Base-by-base conservation (phyloP, 2,888 invertebrate genomes). In the Margaritifera margaritifera region DNA sequence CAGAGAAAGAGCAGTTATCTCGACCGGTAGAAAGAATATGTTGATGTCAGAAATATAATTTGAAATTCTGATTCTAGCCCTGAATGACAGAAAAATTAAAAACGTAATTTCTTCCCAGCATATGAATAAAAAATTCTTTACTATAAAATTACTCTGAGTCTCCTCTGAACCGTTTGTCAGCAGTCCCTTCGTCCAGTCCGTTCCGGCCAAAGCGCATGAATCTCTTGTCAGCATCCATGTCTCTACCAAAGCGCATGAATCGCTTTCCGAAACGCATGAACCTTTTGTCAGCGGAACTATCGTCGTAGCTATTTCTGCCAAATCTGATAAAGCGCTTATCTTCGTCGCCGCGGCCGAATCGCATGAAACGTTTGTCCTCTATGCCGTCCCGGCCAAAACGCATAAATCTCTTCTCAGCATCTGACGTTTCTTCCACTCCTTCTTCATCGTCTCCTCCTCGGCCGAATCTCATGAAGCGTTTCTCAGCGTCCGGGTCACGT, bases 261-360 rank as follows among this genome's bases (percentile, higher is more conserved):
- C 79, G 69, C 61, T 77, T 79, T 11, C 80, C 84, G 54, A 83
- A 81, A 59, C 84, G 69, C 81, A 82, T 82, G 57, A 84, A 80
- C 61, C 83, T 68, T 73, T 82, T 78, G 18, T 73, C 75, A n/a
- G 59, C 70, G 25, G 71, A 68, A 20, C 67, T 69, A 11, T 71
- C 66, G 24, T 70, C 74, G 15, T 42, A 42, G 3, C 61, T 62
- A 25, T 74, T 66, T 63, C 81, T 78, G 2, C 84, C 86, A 71
- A 84, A 84, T 62, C 85, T 69, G 84, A 86, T 84, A 65, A 84
- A 86, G 4, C 84, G 62, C 68, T 86, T 86, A 24, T 81, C 81
- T 31, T 64, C 66, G 25, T 72, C 69, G 22, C 65, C 65, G 53
- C 77, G 71, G 53, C 78, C 81, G 31, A 79, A 77, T 50, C 75